These are phyloP conservation scores for Dioctria linearis DNA, from an alignment of 2,888 invertebrate genomes.

Conservation along the genomic window DNA sequence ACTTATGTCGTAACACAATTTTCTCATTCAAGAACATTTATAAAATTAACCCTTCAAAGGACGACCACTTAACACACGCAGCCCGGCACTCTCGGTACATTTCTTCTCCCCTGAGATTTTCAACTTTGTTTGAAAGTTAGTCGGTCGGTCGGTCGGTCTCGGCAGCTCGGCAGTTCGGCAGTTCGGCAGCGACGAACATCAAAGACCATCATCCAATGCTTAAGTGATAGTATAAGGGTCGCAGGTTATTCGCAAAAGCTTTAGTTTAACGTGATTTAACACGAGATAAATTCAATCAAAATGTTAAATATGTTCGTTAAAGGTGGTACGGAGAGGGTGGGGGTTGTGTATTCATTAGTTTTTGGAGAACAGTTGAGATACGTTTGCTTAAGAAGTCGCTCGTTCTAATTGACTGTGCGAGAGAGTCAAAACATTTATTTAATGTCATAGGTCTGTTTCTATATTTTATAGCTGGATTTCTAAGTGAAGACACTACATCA, in stretches of 20 bases:
- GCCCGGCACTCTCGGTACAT: background rate
- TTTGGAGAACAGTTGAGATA: too few species aligned
- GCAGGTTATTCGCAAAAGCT: constrained; percentile 47
- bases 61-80: constrained; percentile 42
- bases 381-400: too few species aligned
- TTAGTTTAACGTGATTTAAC: constrained; percentile 50
- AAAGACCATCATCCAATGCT: constrained; percentile 29
- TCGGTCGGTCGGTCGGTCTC: background rate
- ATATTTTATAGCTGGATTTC: too few species aligned
- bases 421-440: too few species aligned
- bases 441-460: too few species aligned
- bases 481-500: too few species aligned
- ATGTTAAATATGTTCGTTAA: constrained; percentile 38
- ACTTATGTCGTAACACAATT: constrained; percentile 60
- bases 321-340: background rate
- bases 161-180: constrained; percentile 13
- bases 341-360: background rate
- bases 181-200: constrained; percentile 20
- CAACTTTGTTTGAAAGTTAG: constrained; percentile 48
- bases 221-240: constrained; percentile 44
- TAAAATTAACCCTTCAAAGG: constrained; percentile 61
- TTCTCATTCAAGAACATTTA: constrained; percentile 61
- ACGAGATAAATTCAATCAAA: constrained; percentile 45
- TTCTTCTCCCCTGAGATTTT: constrained; percentile 18
- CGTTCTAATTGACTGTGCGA: too few species aligned